Percentiles rank a stretch among this genome's conserved stretches.
Evolutionary conservation across 2,113 vertebrate genomes (phyloP).

Genomic region (Cyanocitta stelleri): DNA sequence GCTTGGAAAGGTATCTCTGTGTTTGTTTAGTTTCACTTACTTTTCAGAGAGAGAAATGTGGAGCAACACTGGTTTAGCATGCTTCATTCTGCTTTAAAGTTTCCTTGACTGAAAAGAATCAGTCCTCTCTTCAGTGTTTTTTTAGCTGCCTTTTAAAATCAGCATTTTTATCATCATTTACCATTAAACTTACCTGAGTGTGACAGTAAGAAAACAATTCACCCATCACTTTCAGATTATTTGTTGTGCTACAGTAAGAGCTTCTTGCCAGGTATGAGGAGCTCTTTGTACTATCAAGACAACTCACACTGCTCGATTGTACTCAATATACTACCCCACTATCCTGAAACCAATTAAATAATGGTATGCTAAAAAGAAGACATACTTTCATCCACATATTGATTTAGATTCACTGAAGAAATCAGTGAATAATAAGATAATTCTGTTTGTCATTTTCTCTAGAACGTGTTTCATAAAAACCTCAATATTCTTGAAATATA

Average conservation of each 20-base stretch:
- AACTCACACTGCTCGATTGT: not conserved
- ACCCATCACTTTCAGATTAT: not conserved
- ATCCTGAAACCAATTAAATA: not conserved
- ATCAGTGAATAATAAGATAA: not conserved
- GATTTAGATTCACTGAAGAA: not conserved
- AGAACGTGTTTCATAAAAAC: not conserved
- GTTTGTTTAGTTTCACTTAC: not conserved
- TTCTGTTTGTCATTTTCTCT: not conserved
- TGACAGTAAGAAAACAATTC: not conserved
- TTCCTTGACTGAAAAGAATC: not conserved
- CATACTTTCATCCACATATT: not conserved
- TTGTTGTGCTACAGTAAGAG: not conserved
- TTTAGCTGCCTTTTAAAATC: not conserved
- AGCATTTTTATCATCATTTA: not conserved
- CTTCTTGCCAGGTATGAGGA: not conserved
- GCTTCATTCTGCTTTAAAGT: not conserved
- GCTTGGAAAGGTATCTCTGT: not conserved
- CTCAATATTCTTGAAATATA: not conserved
- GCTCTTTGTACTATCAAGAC: not conserved
- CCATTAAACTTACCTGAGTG: not conserved
- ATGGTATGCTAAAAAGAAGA: not conserved
- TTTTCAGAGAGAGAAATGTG: not conserved
- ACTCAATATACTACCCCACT: not conserved
- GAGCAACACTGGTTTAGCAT: not conserved
- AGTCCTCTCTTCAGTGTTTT: not conserved